Evolutionary conservation across 2,888 invertebrate species (phyloP).

Genomic region (Beris chalybata): DNA sequence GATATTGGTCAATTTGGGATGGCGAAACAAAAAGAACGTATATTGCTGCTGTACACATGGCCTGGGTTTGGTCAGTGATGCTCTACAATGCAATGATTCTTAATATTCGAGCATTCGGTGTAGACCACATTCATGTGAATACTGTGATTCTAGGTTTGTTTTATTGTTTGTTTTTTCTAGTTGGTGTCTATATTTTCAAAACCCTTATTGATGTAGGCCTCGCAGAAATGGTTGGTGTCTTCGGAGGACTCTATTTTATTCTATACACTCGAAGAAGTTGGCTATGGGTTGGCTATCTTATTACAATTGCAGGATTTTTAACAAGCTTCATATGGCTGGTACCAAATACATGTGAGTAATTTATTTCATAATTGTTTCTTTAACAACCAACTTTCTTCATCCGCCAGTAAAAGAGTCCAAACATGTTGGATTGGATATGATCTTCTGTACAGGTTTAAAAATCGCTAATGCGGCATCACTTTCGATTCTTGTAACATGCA

Average conservation of each 20-base stretch:
- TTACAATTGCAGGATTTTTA: conserved; percentile 47
- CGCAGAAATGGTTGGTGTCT: conserved; percentile 53
- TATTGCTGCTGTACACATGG: conserved; percentile 48
- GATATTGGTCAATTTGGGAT: conserved; percentile 53
- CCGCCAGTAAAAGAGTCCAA: conserved; percentile 45
- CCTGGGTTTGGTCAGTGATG: conserved; percentile 52
- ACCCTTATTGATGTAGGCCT: conserved; percentile 43
- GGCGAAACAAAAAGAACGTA: conserved; percentile 48
- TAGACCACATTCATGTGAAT: conserved; percentile 52
- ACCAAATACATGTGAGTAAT: conserved; percentile 47
- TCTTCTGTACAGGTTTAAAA: conserved; percentile 52
- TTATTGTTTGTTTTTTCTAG: neutral
- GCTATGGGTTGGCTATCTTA: conserved; percentile 52
- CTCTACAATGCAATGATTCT: conserved; percentile 54
- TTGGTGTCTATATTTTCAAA: neutral
- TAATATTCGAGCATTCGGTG: conserved; percentile 54
- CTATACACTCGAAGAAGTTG: conserved; percentile 51
- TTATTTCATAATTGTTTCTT: neutral
- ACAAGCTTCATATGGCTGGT: conserved; percentile 52
- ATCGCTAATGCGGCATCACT: conserved; percentile 52
- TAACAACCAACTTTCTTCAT: no score
- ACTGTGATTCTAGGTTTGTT: conserved; percentile 52
- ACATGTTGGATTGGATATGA: conserved; percentile 50
- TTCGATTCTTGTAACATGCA: conserved; percentile 53
- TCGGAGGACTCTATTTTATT: conserved; percentile 52